Evolutionary conservation across 2,113 vertebrate species (phyloP).

Genomic region (Papio anubis): DNA sequence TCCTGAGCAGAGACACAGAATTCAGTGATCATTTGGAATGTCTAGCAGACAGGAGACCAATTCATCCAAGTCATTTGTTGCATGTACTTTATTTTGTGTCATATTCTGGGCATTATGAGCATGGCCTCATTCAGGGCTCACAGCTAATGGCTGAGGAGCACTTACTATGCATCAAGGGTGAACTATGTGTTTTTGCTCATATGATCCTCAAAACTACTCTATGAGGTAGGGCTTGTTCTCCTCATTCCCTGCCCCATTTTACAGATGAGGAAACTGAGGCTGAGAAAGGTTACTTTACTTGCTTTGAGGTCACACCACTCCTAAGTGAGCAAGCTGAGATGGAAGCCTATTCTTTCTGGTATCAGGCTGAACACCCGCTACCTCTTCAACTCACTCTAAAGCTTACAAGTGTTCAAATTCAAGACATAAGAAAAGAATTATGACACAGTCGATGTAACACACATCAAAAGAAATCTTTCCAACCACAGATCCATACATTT

Average conservation of each 20-base stretch:
- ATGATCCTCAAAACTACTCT: background rate
- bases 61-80: background rate
- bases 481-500: background rate
- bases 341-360: background rate
- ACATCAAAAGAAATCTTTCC: background rate
- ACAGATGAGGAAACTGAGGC: background rate
- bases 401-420: background rate
- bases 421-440: background rate
- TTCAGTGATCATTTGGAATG: background rate
- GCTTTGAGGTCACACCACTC: background rate
- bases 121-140: background rate
- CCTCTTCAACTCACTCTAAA: background rate
- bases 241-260: background rate
- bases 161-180: rapidly evolving
- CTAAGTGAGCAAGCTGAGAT: background rate
- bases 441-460: background rate
- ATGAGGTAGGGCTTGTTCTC: too few species aligned
- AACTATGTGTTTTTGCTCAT: background rate
- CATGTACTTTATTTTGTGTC: background rate
- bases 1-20: background rate
- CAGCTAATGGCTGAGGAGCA: background rate
- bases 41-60: background rate
- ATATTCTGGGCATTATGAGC: too few species aligned
- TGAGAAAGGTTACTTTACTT: background rate
- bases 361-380: background rate